phyloP scores from a whole-genome alignment of 2,113 vertebrate genomes.

The Rallus limicola region DNA sequence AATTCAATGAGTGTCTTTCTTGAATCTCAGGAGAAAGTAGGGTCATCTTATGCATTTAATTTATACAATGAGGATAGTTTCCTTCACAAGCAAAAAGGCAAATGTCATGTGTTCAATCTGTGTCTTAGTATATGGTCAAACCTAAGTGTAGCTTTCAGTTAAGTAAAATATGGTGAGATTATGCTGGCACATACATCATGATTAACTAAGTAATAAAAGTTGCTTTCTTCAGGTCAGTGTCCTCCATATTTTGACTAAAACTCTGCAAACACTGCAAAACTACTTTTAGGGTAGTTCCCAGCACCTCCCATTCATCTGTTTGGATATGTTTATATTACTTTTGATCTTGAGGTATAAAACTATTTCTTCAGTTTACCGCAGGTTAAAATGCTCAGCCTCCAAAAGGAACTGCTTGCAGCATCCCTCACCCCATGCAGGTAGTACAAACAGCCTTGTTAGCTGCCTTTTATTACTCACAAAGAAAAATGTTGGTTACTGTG shows the following conservation, averaged over 20 bases:
- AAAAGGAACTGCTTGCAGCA: not conserved
- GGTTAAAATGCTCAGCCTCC: not conserved
- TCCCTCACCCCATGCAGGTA: not conserved
- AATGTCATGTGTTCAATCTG: not conserved
- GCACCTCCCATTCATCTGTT: not conserved
- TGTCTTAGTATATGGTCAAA: not conserved
- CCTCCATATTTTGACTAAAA: not conserved
- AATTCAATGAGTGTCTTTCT: not conserved
- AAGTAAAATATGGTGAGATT: not conserved
- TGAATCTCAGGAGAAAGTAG: not conserved
- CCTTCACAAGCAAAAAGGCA: not conserved
- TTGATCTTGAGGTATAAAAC: not conserved
- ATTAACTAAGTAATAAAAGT: not conserved
- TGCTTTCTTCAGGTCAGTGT: not conserved
- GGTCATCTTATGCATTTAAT: not conserved
- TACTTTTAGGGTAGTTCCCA: not conserved
- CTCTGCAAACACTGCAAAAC: not conserved
- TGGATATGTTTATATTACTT: not conserved
- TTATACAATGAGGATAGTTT: not conserved
- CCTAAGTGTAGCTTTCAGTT: not conserved
- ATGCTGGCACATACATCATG: not conserved
- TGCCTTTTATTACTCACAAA: slow-evolving; percentile 7
- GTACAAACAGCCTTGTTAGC: not conserved
- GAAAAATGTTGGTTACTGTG: not conserved
- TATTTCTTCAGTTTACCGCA: not conserved